Evolutionary conservation across 2,888 invertebrate genomes (phyloP), one percentile per base, ranked within the genome.

Genomic region (Tortricodes alternella): DNA sequence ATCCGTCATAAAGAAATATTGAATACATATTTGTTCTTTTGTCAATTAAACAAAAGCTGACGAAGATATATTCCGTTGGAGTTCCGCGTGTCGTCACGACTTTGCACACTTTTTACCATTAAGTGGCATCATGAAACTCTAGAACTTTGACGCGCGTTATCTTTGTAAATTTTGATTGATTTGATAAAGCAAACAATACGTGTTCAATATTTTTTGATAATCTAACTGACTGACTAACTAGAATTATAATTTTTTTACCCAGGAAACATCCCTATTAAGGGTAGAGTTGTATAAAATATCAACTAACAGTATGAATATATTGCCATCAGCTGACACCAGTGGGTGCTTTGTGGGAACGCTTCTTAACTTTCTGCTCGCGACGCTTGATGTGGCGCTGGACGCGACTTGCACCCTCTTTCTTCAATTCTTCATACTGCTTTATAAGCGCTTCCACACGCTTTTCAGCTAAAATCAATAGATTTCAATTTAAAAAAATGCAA

Each of bases 351-450:
- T 81, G 72, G 0, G 87, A 89, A 3, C 79, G 77, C 62, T 89
- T 89, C 59, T 92, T 91, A 58, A 94, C 92, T 78, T 96, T 97
- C 76, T 96, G 97, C 15, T 95, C 92, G 53, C 96, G 92, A 62
- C 96, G 94, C 68, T 95, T 94, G 63, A 98, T 92, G 73, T 97
- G 97, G 64, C 96, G 94, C 63, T 95, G 94, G 1, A 98, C 80
- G 69, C 94, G 94, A 7, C 96, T 96, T 0, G 92, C 88, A 46
- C 94, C 93, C 68, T 94, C 92, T 39, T 81, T 84, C 80, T 97
- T 97, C 41, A 98, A 77, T 44, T 95, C 94, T 62, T 96, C 95
- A 73, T 95, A 98, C 75, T 97, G 95, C 27, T 94, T 92, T 1
- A 97, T 94, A 38, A 97, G 83, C 23, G 94, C 93, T 61, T 95